Base-by-base conservation (phyloP, 2,888 invertebrate genomes). In the Eustalomyia histrio region DNA sequence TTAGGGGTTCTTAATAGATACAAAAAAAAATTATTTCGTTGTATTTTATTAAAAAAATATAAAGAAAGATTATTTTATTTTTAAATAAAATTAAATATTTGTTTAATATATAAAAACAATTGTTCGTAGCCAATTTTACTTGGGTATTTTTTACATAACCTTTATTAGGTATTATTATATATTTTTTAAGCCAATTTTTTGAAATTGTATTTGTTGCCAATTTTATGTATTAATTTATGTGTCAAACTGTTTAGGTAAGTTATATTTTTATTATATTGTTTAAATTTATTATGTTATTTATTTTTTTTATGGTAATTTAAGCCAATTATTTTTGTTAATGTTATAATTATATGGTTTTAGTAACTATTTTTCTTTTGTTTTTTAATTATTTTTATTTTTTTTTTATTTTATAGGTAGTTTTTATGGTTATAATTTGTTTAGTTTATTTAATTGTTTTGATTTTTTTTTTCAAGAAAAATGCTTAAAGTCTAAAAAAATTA, bases 401-500 rank as follows among this genome's bases (percentile, higher is more conserved):
- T 61, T 57, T 57, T 73, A 14, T 63, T 79, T 76, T 39, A 74
- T 79, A 76, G 76, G 58, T 74, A 75, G 65, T 61, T 76, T 61
- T 55, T 67, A 58, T 61, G 60, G 58, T 55, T 43, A 63, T 33
- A 64, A 39, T 69, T 83, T 71, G n/a, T 78, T 63, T 39, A 76
- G n/a, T 63, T 60, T 61, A 67, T 12, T 67, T 69, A 24, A 35
- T 33, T 33, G 61, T n/a, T n/a, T n/a, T 47, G 57, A 52, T n/a
- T 68, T 74, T 65, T 67, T 68, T 64, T 69, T 72, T 61, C 50
- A 72, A 65, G 53, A 71, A 61, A 74, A 75, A 55, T 82, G 67
- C 80, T 83, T 85, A 82, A 68, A 78, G 64, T 83, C 80, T 82
- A 76, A 76, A 71, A 72, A 75, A 69, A 52, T 61, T 33, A 60